These are phyloP conservation scores for Trachelus tabidus DNA, from an alignment of 2,888 invertebrate species.

Conservation along the genomic window DNA sequence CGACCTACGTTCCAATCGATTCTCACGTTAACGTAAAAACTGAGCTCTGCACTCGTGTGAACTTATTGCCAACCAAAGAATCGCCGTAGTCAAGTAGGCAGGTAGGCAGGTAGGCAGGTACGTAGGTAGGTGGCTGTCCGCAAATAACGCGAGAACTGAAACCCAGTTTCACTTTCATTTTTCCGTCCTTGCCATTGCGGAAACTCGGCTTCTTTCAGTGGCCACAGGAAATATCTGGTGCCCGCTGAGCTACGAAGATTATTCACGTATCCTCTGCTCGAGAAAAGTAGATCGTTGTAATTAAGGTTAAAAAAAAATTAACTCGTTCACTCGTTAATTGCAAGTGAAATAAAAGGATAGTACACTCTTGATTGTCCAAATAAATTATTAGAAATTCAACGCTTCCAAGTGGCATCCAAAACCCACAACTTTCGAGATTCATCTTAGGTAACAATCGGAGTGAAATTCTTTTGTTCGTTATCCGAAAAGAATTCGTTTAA, in stretches of 20 bases:
- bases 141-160: not conserved
- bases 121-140: not conserved
- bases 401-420: not conserved
- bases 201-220: slow-evolving; percentile 22
- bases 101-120: not conserved
- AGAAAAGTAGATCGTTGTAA: not conserved
- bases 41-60: not conserved
- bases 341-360: not conserved
- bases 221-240: not conserved
- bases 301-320: not conserved
- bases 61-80: not conserved
- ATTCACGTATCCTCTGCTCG: not conserved
- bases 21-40: not conserved
- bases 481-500: not conserved
- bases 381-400: not conserved
- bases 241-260: not conserved
- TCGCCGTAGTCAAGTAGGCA: not conserved
- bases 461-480: not conserved
- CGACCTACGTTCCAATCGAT: not conserved
- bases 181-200: slow-evolving; percentile 45
- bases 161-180: slow-evolving; percentile 46
- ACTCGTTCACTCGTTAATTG: not conserved
- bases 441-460: not conserved
- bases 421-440: not conserved
- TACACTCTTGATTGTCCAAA: not conserved